These are phyloP conservation scores for Oscheius sp. DNA, from an alignment of 2,888 invertebrate species.

Conservation along the genomic window DNA sequence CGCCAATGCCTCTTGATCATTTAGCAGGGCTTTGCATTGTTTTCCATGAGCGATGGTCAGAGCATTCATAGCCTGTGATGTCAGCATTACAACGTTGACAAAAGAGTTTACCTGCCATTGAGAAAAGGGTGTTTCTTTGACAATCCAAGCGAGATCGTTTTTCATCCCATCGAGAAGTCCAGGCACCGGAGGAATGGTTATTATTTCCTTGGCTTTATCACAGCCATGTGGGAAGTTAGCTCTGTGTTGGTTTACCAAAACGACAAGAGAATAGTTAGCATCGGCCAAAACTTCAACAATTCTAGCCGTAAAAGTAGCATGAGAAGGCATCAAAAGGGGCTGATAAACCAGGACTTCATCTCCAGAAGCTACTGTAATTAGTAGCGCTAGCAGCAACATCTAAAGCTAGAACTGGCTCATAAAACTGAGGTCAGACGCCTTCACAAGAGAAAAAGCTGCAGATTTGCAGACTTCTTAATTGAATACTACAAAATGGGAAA, in stretches of 20 bases:
- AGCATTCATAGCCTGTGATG: constrained; percentile 15
- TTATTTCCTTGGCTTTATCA: constrained; percentile 17
- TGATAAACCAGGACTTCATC: constrained; percentile 47
- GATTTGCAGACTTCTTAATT: too few relatives aligned
- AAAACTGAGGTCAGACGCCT: not conserved
- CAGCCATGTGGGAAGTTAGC: constrained; percentile 10
- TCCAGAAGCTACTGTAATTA: not conserved
- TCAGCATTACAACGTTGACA: not conserved
- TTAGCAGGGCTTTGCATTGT: constrained; percentile 29
- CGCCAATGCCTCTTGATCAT: constrained; percentile 31
- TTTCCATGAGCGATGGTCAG: not conserved
- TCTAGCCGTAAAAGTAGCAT: constrained; percentile 48
- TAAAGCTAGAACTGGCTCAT: not conserved
- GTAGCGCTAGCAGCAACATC: not conserved
- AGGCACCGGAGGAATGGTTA: not conserved
- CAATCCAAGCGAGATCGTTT: not conserved
- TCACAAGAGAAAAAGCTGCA: not conserved
- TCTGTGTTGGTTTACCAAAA: constrained; percentile 11
- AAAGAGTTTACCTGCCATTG: constrained; percentile 3
- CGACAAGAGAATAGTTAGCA: constrained; percentile 47
- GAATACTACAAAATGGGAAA: too few relatives aligned
- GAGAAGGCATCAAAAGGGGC: constrained; percentile 49
- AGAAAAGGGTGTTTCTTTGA: not conserved
- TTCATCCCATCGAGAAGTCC: not conserved
- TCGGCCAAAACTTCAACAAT: constrained; percentile 45